phyloP scores from a whole-genome alignment of 1,140 invertebrate genomes.

The Neodiprion lecontei region DNA sequence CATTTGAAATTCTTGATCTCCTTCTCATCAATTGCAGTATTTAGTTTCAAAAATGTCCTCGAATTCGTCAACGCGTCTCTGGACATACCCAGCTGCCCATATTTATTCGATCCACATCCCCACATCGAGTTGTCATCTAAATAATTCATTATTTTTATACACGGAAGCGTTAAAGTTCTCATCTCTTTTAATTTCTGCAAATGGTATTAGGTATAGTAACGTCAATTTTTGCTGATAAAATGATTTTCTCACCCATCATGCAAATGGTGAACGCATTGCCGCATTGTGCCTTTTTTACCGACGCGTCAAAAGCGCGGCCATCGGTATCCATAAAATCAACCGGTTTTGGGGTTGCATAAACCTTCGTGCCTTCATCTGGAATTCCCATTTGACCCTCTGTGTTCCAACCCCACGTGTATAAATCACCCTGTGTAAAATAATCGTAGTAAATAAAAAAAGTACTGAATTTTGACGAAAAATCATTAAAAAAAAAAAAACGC shows the following conservation, averaged over 20 bases:
- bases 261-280: constrained; percentile 73
- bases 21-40: constrained; percentile 25
- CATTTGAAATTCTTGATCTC: constrained; percentile 49
- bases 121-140: constrained; percentile 68
- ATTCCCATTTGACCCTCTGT: constrained; percentile 83
- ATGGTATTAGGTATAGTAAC: constrained; percentile 9
- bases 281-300: constrained; percentile 68
- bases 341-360: constrained; percentile 60
- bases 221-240: not conserved
- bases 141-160: constrained; percentile 29
- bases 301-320: constrained; percentile 52
- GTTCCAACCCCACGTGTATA: constrained; percentile 95
- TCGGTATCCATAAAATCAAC: constrained; percentile 64
- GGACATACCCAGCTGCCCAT: constrained; percentile 70
- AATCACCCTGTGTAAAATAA: constrained; percentile 65
- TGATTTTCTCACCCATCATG: constrained; percentile 53
- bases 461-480: not conserved
- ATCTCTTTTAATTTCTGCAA: constrained; percentile 12
- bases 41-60: constrained; percentile 41
- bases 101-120: constrained; percentile 77
- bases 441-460: constrained; percentile 9
- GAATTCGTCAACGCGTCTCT: constrained; percentile 24
- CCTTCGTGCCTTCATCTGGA: constrained; percentile 52
- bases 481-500: constrained; percentile 20
- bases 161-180: too few relatives aligned